Evolutionary conservation across 92 coral and sea anemone genomes (phyloP).

Genomic region (Zoanthus gigantus): DNA sequence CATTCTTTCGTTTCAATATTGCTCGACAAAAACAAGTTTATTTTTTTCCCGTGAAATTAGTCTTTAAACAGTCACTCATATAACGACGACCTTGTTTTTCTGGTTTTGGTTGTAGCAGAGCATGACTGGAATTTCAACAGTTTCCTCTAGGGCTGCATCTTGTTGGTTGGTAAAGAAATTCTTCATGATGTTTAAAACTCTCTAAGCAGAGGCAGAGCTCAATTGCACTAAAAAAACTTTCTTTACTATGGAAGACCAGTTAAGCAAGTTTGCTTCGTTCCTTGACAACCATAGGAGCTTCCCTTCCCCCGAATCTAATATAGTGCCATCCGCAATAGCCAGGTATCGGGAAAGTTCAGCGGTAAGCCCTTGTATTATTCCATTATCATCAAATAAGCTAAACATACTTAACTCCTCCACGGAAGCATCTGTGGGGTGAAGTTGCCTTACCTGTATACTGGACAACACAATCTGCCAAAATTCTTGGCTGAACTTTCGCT

Average conservation of each 20-base stretch:
- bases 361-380: slow-evolving; percentile 51
- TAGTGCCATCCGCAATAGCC: slow-evolving; percentile 61
- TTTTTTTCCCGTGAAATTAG: too few species aligned
- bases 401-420: slow-evolving; percentile 60
- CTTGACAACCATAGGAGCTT: slow-evolving; percentile 60
- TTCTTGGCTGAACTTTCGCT: slow-evolving; percentile 42
- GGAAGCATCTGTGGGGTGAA: slow-evolving; percentile 60
- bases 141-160: too few species aligned
- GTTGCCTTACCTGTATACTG: slow-evolving; percentile 64
- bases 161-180: neutral
- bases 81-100: neutral
- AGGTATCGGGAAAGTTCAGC: slow-evolving; percentile 52
- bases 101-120: too few species aligned
- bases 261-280: slow-evolving; percentile 51
- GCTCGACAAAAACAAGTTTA: too few species aligned
- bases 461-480: slow-evolving; percentile 63
- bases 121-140: too few species aligned
- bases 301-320: slow-evolving; percentile 29
- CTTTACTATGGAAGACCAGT: slow-evolving; percentile 65
- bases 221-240: slow-evolving; percentile 64
- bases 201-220: slow-evolving; percentile 69
- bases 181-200: slow-evolving; percentile 59
- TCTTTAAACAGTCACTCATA: too few species aligned
- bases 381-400: slow-evolving; percentile 58
- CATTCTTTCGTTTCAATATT: too few species aligned